phyloP scores from a whole-genome alignment of 64 coral and sea anemone species.

The Platygyra sinensis region DNA sequence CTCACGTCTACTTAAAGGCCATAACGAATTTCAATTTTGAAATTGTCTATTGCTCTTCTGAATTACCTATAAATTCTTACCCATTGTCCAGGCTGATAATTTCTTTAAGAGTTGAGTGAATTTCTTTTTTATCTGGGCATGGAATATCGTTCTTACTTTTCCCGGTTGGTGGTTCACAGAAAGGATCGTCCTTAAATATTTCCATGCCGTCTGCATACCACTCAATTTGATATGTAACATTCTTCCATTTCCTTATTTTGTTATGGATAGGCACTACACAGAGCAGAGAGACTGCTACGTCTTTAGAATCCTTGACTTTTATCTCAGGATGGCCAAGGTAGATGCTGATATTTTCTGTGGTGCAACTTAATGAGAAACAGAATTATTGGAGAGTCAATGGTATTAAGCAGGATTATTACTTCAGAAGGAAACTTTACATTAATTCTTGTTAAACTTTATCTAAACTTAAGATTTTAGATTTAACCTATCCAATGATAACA shows the following conservation, averaged over 20 bases:
- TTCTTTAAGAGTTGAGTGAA: neutral
- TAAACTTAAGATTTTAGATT: no score
- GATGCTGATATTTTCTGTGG: neutral
- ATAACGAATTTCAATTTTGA: neutral
- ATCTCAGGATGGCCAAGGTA: neutral
- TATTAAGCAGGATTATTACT: no score
- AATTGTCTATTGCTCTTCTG: neutral
- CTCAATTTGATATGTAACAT: slow-evolving; percentile 43
- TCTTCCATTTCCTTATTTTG: slow-evolving; percentile 36
- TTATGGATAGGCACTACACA: neutral
- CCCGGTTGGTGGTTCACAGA: neutral
- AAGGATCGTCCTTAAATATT: neutral
- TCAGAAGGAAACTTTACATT: no score
- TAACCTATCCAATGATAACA: no score
- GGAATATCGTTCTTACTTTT: neutral
- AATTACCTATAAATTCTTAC: slow-evolving; percentile 28
- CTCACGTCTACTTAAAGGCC: no score
- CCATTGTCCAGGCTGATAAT: slow-evolving; percentile 37
- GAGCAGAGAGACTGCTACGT: neutral
- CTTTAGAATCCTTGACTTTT: neutral
- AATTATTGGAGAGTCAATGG: no score
- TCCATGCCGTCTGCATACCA: slow-evolving; percentile 32
- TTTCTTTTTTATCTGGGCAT: neutral
- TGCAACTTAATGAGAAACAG: neutral
- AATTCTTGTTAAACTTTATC: no score